Evolutionary conservation across 2,888 invertebrate genomes (phyloP), one percentile per base, ranked within the genome.

Genomic region (Drosophila imparisetae): DNA sequence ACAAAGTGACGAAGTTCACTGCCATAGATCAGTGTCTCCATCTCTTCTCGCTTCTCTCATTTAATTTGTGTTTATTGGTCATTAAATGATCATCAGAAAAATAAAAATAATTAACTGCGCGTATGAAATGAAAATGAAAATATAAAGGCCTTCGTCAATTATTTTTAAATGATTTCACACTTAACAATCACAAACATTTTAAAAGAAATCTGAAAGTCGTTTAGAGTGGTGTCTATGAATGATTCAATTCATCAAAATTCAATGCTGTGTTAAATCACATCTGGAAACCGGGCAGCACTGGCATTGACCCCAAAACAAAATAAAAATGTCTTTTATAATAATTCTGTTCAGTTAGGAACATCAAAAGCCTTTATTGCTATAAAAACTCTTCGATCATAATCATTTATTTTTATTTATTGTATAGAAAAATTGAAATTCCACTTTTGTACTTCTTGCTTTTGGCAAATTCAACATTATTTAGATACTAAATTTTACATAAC

Each of bases 1-100:
- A 58, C 53, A 67, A 42, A 45, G 45, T 38, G 29, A 34, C 48
- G 21, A 69, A 78, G 78, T 78, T 78, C 78, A 78, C 78, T 78
- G 77, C 61, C 74, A 70, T 29, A 73, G 66, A 66, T 73, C 62
- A 63, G 34, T 15, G 36, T 66, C 45, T 78, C 45, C 8, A 7
- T 18, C 10, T 54, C n/a, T 15, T 24, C 3, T 13, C 30, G 36
- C 34, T 52, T 6, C n/a, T 40, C 5, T 40, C 15, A 13, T 45
- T 49, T 54, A 61, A 38, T 45, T 54, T 29, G 15, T 40, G 24
- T 61, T 58, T 45, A 71, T 57, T 66, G 59, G 32, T 32, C 38
- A 52, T 62, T 61, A 18, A 66, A 66, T 61, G 58, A 76, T 66
- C 65, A 54, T 48, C 36, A 59, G 34, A 52, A 63, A 59, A 57